Evolutionary conservation across 1,140 invertebrate species (phyloP).

Genomic region (Drosophila navojoa): DNA sequence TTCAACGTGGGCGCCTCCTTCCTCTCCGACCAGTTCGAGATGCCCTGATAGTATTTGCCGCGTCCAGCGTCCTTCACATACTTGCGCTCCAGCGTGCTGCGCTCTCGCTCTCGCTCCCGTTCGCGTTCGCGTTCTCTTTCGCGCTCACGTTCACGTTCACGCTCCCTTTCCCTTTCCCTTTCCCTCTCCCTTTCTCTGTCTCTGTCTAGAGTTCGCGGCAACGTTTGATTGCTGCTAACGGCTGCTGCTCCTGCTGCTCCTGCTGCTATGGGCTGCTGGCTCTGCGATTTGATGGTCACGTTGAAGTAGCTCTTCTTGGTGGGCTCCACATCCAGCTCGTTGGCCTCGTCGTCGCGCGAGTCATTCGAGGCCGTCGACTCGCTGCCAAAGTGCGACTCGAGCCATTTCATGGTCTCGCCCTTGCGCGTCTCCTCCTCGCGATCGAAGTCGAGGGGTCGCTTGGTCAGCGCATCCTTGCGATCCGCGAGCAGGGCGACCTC

Average conservation of each 20-base stretch:
- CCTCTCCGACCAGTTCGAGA: slow-evolving; percentile 91
- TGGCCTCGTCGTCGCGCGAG: slow-evolving; percentile 85
- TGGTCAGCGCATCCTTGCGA: slow-evolving; percentile 91
- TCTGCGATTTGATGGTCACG: slow-evolving; percentile 89
- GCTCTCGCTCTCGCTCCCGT: slow-evolving; percentile 21
- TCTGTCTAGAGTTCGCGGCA: slow-evolving; percentile 49
- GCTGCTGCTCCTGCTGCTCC: slow-evolving; percentile 8
- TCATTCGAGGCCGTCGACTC: slow-evolving; percentile 91
- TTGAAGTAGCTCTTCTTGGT: slow-evolving; percentile 90
- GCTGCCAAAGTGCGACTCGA: slow-evolving; percentile 95
- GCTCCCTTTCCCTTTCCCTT: too few species aligned
- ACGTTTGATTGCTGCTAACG: slow-evolving; percentile 41
- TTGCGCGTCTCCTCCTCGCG: slow-evolving; percentile 94
- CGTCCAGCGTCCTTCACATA: slow-evolving; percentile 33
- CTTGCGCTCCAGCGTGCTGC: slow-evolving; percentile 56
- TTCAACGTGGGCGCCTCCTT: slow-evolving; percentile 84
- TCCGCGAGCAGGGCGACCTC: slow-evolving; percentile 85
- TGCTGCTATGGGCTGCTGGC: slow-evolving; percentile 84
- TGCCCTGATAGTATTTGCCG: slow-evolving; percentile 88
- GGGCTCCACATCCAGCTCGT: slow-evolving; percentile 85
- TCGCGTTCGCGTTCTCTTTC: slow-evolving; percentile 24
- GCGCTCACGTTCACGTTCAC: slow-evolving; percentile 24
- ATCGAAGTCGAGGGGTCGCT: slow-evolving; percentile 91
- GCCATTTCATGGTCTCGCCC: slow-evolving; percentile 94
- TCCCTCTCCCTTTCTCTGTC: slow-evolving; percentile 13